Base-by-base conservation (phyloP, 2,797 vertebrate genomes). In the Gymnoscopelus microlampas region DNA sequence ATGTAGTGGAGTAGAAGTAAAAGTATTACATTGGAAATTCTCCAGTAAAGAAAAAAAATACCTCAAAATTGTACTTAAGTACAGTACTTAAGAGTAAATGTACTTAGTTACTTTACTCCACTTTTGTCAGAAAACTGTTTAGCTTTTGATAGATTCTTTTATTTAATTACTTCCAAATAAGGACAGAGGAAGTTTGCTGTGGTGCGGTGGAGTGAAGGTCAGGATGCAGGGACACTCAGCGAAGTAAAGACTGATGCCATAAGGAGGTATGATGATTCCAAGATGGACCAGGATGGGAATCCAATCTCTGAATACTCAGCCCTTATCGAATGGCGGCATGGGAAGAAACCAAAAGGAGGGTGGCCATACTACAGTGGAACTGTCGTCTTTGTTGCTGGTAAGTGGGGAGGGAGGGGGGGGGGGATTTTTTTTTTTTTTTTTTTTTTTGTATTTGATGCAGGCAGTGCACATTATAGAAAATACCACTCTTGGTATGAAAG, bases 251-350 rank as follows among this genome's bases (percentile, higher is more conserved):
- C 60, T 53, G 60, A 64, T 24, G 47, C 5, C 12, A 66, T 70
- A 51, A n/a, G 55, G 61, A 19, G 32, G 2, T 62, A 70, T 66
- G 57, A 66, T 47, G 73, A 70, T 29, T 55, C 59, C 12, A 64
- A 69, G 49, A 75, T 75, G 67, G 73, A 75, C 56, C 55, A 65
- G n/a, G 35, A 66, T 58, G 66, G 66, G 9, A 61, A 78, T 73
- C 66, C 51, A 29, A 62, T 78, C 62, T 53, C 53, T 23, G 53
- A 35, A 4, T 69, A 78, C 57, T 62, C 66, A 35, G 62, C 55
- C 1, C 1, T 71, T 56, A 60, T 73, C 0, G 70, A 77, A 60
- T 68, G 74, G 69, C 49, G 9, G 53, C 64, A 63, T 63, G 64
- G 74, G 48, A 71, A 54, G 68, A 70, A 71, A 67, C 59, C 5